Evolutionary conservation across 2,888 invertebrate species (phyloP).

Genomic region (Drosophila infuscata): DNA sequence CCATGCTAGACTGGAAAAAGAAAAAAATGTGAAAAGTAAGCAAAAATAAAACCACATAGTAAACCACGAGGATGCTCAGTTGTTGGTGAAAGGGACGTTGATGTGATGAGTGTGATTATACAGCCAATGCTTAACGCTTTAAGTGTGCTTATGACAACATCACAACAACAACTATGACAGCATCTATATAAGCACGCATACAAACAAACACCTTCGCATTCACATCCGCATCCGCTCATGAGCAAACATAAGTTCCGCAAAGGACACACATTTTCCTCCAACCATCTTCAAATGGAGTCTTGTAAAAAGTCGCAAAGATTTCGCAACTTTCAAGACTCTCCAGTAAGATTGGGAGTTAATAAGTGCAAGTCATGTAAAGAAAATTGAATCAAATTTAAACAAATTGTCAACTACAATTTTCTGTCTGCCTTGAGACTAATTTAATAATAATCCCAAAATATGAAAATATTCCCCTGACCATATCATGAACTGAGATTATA

Average conservation of each 20-base stretch:
- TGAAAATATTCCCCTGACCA: neutral
- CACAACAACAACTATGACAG: slow-evolving; percentile 4
- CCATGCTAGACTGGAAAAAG: slow-evolving; percentile 20
- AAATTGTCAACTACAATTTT: neutral
- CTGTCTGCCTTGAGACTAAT: no score
- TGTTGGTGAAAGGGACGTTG: slow-evolving; percentile 63
- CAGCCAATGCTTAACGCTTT: slow-evolving; percentile 55
- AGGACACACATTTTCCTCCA: neutral
- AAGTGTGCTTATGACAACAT: slow-evolving; percentile 56
- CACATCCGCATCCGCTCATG: neutral
- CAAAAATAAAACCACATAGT: slow-evolving; percentile 28
- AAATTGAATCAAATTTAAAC: neutral
- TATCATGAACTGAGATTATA: neutral
- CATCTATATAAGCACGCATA: slow-evolving; percentile 27
- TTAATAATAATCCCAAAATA: neutral
- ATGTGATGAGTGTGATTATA: slow-evolving; percentile 68
- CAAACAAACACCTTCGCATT: slow-evolving; percentile 13
- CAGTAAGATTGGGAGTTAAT: neutral
- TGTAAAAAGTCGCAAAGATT: slow-evolving; percentile 3
- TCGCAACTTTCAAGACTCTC: neutral
- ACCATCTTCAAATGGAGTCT: slow-evolving; percentile 28
- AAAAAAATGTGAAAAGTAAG: neutral
- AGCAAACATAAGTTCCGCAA: slow-evolving; percentile 20
- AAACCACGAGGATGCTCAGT: slow-evolving; percentile 39
- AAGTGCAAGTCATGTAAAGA: neutral